Percentiles rank a stretch among this genome's conserved stretches.
phyloP scores from a whole-genome alignment of 2,888 invertebrate species.

The Rhodophaea formosa region DNA sequence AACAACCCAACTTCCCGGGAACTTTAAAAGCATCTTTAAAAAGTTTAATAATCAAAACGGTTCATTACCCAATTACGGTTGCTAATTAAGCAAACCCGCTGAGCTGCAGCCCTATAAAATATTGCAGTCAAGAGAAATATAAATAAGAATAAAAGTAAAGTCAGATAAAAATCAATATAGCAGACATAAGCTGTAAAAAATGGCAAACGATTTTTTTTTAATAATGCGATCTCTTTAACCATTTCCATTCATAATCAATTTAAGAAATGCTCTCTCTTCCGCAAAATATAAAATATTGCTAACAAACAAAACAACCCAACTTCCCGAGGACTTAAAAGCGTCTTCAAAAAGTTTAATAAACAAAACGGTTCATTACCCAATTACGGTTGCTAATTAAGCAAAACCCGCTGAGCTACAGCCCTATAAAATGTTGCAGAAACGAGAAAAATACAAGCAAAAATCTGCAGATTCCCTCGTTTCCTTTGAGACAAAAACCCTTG shows the following conservation, averaged over 20 bases:
- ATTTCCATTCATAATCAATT: too few species aligned
- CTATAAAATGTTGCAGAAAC: conserved; percentile 34
- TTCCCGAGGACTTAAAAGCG: not conserved
- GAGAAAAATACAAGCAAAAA: conserved; percentile 45
- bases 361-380: conserved; percentile 18
- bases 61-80: conserved; percentile 22
- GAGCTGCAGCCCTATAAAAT: conserved; percentile 38
- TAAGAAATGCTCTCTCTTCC: not conserved
- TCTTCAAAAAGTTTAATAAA: conserved; percentile 4
- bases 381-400: conserved; percentile 42
- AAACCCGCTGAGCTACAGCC: conserved; percentile 40
- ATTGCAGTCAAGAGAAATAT: conserved; percentile 34
- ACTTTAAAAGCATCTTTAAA: conserved; percentile 1
- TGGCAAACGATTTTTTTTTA: too few species aligned
- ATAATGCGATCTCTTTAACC: too few species aligned
- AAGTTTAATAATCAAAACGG: conserved; percentile 4
- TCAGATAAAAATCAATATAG: too few species aligned
- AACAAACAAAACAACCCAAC: not conserved
- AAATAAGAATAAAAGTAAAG: too few species aligned
- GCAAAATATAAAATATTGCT: not conserved
- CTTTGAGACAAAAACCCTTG: conserved; percentile 65
- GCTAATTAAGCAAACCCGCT: conserved; percentile 47
- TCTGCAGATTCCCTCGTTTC: conserved; percentile 60
- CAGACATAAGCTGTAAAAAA: too few species aligned
- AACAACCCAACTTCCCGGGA: not conserved